Base-by-base conservation (phyloP, 2,113 vertebrate genomes). In the Thomomys bottae region DNA sequence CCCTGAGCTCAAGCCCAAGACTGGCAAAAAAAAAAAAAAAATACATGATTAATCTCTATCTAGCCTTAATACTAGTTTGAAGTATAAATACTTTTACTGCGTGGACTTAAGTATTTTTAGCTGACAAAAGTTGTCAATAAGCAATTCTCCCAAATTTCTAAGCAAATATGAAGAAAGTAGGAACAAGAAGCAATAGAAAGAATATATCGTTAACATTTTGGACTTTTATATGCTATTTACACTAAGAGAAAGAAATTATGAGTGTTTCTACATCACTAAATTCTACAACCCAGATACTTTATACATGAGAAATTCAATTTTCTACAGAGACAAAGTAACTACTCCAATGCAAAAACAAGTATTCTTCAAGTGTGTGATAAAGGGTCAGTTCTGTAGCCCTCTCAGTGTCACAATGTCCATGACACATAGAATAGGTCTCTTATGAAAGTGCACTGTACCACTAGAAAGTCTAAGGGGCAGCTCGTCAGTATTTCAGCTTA, bases 11-110 rank as follows among this genome's bases (percentile, higher is more conserved):
- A n/a, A n/a, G n/a, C n/a, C n/a, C n/a, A n/a, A n/a, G n/a, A n/a
- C n/a, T n/a, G n/a, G n/a, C n/a, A n/a, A n/a, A n/a, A n/a, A n/a
- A n/a, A n/a, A n/a, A n/a, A n/a, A n/a, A n/a, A 67, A 61, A 4
- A 8, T 54, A 71, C 77, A 67, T 61, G 28, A 70, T 63, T 63
- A 49, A 45, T 92, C 95, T 96, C 70, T 64, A 92, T 70, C 84
- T 49, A 30, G 64, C 34, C 86, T 88, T 87, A 96, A 91, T 32
- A 84, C 2, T 87, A 70, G 64, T 80, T 95, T 77, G 68, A 82
- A 87, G 59, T 89, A 9, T 86, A 28, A 97, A 84, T 73, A 94
- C 59, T 90, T 90, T 96, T 84, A 92, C 75, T 57, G 36, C 23
- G 6, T 87, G 79, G 64, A 94, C 71, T 91, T 89, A 95, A 94